Conservation (phyloP, 2,113 vertebrate species). For the Sterna hirundo region DNA sequence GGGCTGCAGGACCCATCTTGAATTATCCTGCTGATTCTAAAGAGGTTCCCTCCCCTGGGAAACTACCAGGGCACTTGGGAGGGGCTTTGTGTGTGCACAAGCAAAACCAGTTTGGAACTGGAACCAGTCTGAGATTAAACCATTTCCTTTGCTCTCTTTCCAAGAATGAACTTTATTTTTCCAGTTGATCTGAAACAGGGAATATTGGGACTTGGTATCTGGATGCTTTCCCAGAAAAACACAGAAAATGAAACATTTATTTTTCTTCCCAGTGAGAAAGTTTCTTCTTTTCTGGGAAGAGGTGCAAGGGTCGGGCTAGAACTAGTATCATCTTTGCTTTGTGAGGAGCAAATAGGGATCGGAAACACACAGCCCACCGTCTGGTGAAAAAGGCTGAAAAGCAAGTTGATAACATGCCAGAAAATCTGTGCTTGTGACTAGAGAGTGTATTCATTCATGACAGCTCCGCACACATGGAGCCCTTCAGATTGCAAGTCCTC, state of each 20-base stretch:
- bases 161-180: slow-evolving; percentile 52
- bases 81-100: neutral
- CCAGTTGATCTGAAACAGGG: slow-evolving; percentile 30
- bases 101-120: slow-evolving; percentile 50
- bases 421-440: neutral
- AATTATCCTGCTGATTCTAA: neutral
- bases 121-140: slow-evolving; percentile 27
- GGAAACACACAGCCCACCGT: neutral
- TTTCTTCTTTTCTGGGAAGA: slow-evolving; percentile 53
- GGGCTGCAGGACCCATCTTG: neutral
- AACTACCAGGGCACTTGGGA: neutral
- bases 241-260: slow-evolving; percentile 7
- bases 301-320: neutral
- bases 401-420: neutral
- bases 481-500: neutral
- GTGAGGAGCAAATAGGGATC: neutral
- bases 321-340: neutral
- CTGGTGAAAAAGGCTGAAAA: neutral
- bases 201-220: neutral
- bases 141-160: slow-evolving; percentile 53
- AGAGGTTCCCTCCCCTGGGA: slow-evolving; percentile 11
- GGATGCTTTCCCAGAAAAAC: slow-evolving; percentile 43
- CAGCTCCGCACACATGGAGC: neutral
- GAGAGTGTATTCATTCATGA: neutral
- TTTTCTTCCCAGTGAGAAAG: slow-evolving; percentile 50